A percentile compares a stretch with the other conserved stretches of the same genome.
Conservation (phyloP, 2,888 invertebrate genomes). For the Nesidiocoris tenuis region DNA sequence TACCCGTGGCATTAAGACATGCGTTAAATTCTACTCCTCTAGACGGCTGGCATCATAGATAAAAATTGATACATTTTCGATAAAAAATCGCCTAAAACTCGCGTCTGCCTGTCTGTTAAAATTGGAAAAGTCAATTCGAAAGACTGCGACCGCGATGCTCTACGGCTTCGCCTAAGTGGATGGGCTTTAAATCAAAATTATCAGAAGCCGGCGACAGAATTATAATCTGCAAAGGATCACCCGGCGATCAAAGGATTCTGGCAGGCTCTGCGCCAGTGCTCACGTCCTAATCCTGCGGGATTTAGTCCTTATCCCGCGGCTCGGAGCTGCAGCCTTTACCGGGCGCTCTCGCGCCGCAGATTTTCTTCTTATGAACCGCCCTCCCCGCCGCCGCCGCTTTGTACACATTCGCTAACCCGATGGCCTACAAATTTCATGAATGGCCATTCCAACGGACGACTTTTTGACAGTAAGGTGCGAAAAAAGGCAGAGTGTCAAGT, state of each 20-base stretch:
- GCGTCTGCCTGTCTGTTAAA: not conserved
- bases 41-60: too few relatives aligned
- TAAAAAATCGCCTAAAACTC: too few relatives aligned
- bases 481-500: too few relatives aligned
- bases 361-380: not conserved
- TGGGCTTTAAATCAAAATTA: slow-evolving; percentile 29
- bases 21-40: too few relatives aligned
- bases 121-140: not conserved
- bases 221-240: slow-evolving; percentile 34
- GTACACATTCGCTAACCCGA: not conserved
- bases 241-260: slow-evolving; percentile 33
- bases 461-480: too few relatives aligned
- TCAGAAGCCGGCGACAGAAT: slow-evolving; percentile 29
- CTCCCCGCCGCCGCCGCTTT: too few relatives aligned
- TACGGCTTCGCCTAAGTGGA: slow-evolving; percentile 3
- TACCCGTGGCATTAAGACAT: too few relatives aligned
- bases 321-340: not conserved
- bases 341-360: not conserved
- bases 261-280: slow-evolving; percentile 28
- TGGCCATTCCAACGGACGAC: not conserved
- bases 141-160: not conserved
- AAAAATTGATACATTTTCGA: too few relatives aligned
- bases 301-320: slow-evolving; percentile 23
- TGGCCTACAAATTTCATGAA: not conserved
- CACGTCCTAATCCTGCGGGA: slow-evolving; percentile 19